Evolutionary conservation across 1,140 invertebrate species (phyloP).

Genomic region (Apis dorsata): DNA sequence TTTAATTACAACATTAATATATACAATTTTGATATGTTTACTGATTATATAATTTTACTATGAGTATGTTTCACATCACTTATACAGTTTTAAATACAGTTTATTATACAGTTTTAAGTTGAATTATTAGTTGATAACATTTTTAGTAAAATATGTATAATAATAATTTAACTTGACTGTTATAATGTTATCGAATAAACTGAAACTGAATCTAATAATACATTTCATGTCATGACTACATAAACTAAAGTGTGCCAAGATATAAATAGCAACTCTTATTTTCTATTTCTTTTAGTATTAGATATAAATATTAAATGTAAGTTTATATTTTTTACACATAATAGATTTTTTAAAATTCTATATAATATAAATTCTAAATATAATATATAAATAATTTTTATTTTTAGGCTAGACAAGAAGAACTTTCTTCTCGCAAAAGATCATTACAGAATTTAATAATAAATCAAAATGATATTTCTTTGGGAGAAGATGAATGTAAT

Average conservation of each 20-base stretch:
- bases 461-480: constrained; percentile 74
- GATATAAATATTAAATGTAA: neutral
- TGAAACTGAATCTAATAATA: constrained; percentile 66
- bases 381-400: constrained; percentile 18
- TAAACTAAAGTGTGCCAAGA: constrained; percentile 67
- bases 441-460: constrained; percentile 82
- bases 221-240: constrained; percentile 62
- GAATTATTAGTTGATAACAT: constrained; percentile 34
- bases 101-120: neutral
- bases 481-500: constrained; percentile 76
- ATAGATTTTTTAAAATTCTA: neutral
- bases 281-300: constrained; percentile 45
- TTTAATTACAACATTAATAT: no score
- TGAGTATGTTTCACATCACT: no score
- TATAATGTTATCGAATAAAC: constrained; percentile 59
- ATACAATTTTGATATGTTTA: neutral
- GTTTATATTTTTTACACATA: neutral
- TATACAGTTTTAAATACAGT: no score
- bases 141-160: constrained; percentile 21
- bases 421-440: constrained; percentile 81
- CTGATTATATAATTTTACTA: no score
- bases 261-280: constrained; percentile 69
- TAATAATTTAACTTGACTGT: neutral
- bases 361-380: no score
- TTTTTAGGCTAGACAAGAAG: constrained; percentile 85